Evolutionary conservation across 2,113 vertebrate species (phyloP).

Genomic region (Plecotus auritus): DNA sequence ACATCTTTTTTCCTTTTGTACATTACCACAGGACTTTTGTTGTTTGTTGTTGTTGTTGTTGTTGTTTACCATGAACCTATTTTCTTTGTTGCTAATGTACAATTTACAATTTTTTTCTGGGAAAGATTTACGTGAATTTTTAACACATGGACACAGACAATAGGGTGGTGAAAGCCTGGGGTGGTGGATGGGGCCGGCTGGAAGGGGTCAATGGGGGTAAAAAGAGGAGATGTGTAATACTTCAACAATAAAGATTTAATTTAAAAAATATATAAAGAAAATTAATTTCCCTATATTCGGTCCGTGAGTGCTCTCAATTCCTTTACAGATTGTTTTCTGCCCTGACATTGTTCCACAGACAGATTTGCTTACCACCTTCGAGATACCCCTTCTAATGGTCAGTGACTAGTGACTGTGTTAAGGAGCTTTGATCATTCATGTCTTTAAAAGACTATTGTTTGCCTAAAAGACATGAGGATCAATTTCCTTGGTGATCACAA

Average conservation of each 20-base stretch:
- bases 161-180: too few species aligned
- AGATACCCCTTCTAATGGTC: neutral
- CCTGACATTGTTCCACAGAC: neutral
- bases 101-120: neutral
- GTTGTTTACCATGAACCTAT: neutral
- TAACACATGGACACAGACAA: too few species aligned
- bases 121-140: neutral
- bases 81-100: neutral
- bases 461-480: neutral
- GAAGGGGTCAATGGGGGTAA: too few species aligned
- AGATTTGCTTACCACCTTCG: neutral
- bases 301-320: neutral
- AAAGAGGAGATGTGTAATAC: too few species aligned
- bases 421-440: neutral
- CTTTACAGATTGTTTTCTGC: neutral
- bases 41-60: neutral
- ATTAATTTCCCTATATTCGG: neutral
- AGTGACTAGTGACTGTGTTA: neutral
- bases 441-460: conserved; percentile 3
- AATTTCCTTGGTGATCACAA: neutral
- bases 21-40: neutral
- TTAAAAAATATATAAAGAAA: neutral
- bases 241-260: too few species aligned
- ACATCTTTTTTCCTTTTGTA: neutral
- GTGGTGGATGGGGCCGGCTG: too few species aligned